Percentiles rank a stretch among this genome's conserved stretches.
phyloP scores from a whole-genome alignment of 2,113 vertebrate species.

The Pygoscelis adeliae region DNA sequence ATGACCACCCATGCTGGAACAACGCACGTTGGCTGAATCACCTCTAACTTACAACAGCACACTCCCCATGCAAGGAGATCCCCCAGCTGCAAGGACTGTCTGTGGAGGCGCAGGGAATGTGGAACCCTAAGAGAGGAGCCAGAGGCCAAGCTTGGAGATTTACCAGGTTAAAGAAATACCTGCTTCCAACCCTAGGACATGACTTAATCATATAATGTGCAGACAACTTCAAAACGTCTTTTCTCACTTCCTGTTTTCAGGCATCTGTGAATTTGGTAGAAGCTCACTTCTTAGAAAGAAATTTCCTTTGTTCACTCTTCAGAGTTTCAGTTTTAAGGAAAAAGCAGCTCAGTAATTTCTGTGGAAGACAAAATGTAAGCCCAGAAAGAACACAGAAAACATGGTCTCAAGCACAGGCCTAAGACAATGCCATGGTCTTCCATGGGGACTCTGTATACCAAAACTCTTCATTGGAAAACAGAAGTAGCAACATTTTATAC shows the following conservation, averaged over 20 bases:
- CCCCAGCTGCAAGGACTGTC: neutral
- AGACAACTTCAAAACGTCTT: neutral
- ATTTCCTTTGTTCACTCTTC: neutral
- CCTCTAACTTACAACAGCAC: neutral
- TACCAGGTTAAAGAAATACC: neutral
- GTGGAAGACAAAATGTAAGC: neutral
- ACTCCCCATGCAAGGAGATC: accelerated
- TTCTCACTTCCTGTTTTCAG: neutral
- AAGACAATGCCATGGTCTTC: neutral
- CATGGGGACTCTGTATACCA: neutral
- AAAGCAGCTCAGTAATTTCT: neutral
- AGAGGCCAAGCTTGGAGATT: neutral
- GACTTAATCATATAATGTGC: neutral
- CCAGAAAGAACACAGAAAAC: neutral
- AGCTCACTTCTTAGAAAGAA: neutral
- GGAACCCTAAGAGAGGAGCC: neutral
- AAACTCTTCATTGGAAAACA: neutral
- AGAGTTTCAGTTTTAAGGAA: neutral
- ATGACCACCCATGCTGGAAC: neutral
- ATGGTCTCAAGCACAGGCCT: neutral
- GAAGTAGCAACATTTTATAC: neutral
- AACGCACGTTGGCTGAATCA: neutral
- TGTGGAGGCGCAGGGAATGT: neutral
- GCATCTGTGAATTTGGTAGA: neutral
- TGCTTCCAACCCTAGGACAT: neutral